A percentile compares a stretch with the other conserved stretches of the same genome.
These are phyloP conservation scores for Isurus oxyrinchus DNA, from an alignment of 2,113 vertebrate genomes.

Conservation along the genomic window DNA sequence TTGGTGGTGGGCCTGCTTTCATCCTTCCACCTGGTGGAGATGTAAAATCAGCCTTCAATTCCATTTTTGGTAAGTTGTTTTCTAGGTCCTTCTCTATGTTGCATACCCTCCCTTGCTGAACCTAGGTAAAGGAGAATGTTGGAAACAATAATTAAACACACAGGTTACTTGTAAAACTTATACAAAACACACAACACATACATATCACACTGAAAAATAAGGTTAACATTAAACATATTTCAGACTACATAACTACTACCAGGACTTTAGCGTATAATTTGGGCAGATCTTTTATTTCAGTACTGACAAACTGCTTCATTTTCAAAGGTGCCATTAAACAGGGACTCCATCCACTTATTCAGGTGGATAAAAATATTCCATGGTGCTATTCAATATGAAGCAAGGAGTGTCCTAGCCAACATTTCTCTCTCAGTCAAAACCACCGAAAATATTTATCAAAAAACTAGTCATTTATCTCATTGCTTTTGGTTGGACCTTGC, in stretches of 20 bases:
- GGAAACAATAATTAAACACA: neutral
- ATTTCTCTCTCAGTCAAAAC: neutral
- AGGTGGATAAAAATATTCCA: neutral
- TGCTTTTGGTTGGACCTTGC: neutral
- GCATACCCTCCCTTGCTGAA: constrained; percentile 58
- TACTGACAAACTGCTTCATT: neutral
- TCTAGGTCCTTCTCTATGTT: constrained; percentile 55
- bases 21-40: constrained; percentile 50
- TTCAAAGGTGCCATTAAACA: neutral
- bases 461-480: neutral
- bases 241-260: neutral
- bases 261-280: neutral
- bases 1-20: constrained; percentile 52
- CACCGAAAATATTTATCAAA: neutral
- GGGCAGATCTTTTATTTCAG: neutral
- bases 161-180: no score
- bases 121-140: constrained; percentile 43
- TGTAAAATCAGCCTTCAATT: constrained; percentile 55
- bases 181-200: neutral
- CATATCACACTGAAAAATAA: neutral
- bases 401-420: neutral
- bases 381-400: neutral
- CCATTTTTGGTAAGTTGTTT: constrained; percentile 52
- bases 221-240: neutral
- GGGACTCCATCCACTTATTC: neutral